These are phyloP conservation scores for Acanthurus leucopareius DNA, from an alignment of 2,797 vertebrate species.

Conservation along the genomic window DNA sequence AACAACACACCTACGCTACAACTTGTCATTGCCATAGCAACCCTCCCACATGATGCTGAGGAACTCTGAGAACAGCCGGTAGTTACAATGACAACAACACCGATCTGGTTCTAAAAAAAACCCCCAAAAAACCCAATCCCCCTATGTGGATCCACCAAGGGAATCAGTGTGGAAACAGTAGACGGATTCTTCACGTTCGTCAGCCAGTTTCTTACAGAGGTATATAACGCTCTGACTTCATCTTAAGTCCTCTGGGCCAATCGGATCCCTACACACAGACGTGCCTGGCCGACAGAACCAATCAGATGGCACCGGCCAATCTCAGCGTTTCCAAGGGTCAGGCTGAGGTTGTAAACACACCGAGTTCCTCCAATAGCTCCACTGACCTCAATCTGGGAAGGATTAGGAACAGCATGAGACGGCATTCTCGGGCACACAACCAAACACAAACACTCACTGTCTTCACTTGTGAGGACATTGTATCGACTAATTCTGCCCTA, in stretches of 20 bases:
- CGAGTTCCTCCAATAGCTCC: slow-evolving; percentile 63
- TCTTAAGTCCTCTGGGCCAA: slow-evolving; percentile 38
- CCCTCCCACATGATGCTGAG: slow-evolving; percentile 74
- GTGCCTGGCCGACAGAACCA: slow-evolving; percentile 31
- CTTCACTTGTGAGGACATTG: slow-evolving; percentile 26
- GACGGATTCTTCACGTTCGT: neutral
- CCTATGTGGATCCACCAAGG: slow-evolving; percentile 28
- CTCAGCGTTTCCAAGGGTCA: slow-evolving; percentile 52
- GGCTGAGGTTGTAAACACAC: slow-evolving; percentile 64
- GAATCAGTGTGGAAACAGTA: slow-evolving; percentile 16
- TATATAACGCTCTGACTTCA: slow-evolving; percentile 37
- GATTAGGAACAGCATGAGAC: slow-evolving; percentile 74
- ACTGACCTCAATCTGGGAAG: slow-evolving; percentile 81
- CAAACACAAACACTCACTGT: slow-evolving; percentile 6
- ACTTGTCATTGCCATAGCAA: slow-evolving; percentile 82
- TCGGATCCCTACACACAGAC: slow-evolving; percentile 23
- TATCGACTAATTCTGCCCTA: slow-evolving; percentile 19
- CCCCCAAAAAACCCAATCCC: neutral
- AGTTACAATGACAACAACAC: slow-evolving; percentile 70
- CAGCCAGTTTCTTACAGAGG: slow-evolving; percentile 22
- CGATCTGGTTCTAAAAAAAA: slow-evolving; percentile 27
- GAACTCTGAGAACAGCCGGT: slow-evolving; percentile 62
- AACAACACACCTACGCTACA: slow-evolving; percentile 84
- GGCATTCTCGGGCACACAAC: slow-evolving; percentile 53
- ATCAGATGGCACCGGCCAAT: slow-evolving; percentile 46